These are phyloP conservation scores for Brachionus sp. DNA, from an alignment of 1,140 invertebrate species.

Conservation along the genomic window DNA sequence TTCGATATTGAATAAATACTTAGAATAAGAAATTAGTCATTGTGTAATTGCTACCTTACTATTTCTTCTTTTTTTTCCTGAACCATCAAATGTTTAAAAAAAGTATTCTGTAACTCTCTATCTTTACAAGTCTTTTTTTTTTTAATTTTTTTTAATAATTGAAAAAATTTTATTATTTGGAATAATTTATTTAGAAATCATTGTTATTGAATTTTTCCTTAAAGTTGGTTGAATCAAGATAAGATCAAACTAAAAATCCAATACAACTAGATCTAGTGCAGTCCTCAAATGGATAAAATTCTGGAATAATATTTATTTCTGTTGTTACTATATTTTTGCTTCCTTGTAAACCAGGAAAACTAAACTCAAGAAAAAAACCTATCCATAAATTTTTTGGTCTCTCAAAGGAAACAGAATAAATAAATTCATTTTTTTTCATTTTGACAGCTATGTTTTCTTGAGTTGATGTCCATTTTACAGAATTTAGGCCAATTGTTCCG, in stretches of 20 bases:
- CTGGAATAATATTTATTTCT: constrained; percentile 52
- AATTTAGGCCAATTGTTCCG: neutral
- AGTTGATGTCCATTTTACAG: neutral
- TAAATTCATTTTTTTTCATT: neutral
- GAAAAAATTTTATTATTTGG: too few relatives aligned
- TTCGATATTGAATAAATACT: too few relatives aligned
- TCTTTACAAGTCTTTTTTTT: too few relatives aligned
- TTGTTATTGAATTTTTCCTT: too few relatives aligned
- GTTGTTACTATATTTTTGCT: constrained; percentile 51
- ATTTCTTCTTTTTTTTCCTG: too few relatives aligned
- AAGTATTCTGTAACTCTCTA: too few relatives aligned
- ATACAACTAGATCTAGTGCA: constrained; percentile 50
- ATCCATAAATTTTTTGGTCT: constrained; percentile 50
- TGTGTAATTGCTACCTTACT: too few relatives aligned
- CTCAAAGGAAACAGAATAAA: neutral
- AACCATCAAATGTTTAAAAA: too few relatives aligned
- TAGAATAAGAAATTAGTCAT: too few relatives aligned
- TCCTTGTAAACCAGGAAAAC: constrained; percentile 50
- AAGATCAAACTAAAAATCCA: constrained; percentile 51
- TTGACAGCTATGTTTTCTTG: neutral
- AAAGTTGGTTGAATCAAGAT: too few relatives aligned
- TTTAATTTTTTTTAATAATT: too few relatives aligned
- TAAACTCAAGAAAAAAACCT: constrained; percentile 51
- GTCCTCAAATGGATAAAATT: constrained; percentile 52
- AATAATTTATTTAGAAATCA: too few relatives aligned